A percentile compares a stretch with the other conserved stretches of the same genome.
phyloP scores from a whole-genome alignment of 1,140 invertebrate genomes.

The Trichonephila clavata region DNA sequence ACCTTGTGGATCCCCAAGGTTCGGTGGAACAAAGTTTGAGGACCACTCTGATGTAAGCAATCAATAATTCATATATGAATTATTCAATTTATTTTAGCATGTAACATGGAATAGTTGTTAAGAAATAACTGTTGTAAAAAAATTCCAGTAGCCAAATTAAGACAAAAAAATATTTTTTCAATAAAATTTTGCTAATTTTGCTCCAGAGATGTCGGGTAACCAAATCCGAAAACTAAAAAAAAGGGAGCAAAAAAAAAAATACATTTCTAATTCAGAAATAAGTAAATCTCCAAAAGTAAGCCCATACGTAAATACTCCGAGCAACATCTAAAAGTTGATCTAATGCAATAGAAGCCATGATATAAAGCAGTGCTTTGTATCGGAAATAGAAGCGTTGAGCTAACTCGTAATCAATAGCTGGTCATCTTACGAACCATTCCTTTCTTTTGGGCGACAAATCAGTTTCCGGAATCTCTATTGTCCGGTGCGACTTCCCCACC shows the following conservation, averaged over 20 bases:
- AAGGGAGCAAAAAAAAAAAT: background rate
- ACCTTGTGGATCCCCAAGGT: no score
- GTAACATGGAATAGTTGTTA: no score
- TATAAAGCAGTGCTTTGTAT: background rate
- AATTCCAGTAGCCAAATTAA: no score
- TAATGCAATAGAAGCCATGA: background rate
- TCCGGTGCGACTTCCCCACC: conserved; percentile 54
- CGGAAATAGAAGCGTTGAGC: background rate
- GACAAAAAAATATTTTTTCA: no score
- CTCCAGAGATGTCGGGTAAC: no score
- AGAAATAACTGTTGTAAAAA: no score
- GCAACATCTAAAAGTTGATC: conserved; percentile 1
- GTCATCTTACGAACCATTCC: conserved; percentile 52
- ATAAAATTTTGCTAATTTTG: no score
- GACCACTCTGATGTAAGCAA: no score
- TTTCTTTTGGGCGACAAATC: conserved; percentile 62
- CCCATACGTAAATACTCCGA: background rate
- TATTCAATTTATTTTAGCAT: no score
- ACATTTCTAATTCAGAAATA: background rate
- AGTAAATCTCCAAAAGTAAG: background rate
- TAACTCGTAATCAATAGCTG: conserved; percentile 51
- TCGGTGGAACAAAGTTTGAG: no score
- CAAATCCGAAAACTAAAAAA: background rate
- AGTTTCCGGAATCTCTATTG: conserved; percentile 64
- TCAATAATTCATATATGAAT: no score